Evolutionary conservation across 2,113 vertebrate genomes (phyloP).

Genomic region (Hyla sarda): DNA sequence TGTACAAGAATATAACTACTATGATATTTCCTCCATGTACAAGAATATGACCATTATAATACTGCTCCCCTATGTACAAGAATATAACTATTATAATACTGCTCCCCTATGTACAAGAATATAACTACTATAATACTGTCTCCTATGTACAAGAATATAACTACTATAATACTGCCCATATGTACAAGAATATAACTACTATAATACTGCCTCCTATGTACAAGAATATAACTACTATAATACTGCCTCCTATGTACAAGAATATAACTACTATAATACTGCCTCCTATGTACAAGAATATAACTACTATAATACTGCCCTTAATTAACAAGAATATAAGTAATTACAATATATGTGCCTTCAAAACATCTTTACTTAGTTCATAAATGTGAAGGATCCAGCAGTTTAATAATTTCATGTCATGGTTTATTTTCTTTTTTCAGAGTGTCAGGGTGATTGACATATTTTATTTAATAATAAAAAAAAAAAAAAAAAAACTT

Average conservation of each 20-base stretch:
- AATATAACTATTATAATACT: too few species aligned
- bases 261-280: slow-evolving; percentile 7
- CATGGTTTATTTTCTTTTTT: not conserved
- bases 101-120: not conserved
- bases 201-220: not conserved
- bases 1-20: too few species aligned
- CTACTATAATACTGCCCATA: not conserved
- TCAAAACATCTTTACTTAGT: too few species aligned
- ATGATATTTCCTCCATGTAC: too few species aligned
- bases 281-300: not conserved
- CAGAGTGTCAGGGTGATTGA: not conserved
- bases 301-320: not conserved
- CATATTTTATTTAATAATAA: not conserved
- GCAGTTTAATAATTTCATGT: not conserved
- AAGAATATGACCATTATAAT: too few species aligned
- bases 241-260: not conserved
- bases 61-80: too few species aligned
- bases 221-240: slow-evolving; percentile 1
- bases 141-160: not conserved
- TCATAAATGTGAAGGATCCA: not conserved
- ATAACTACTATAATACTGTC: slow-evolving; percentile 1
- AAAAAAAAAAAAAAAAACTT: not conserved
- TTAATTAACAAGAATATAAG: too few species aligned
- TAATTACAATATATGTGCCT: too few species aligned
- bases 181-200: not conserved